Evolutionary conservation across 2,797 vertebrate species (phyloP), one percentile per base, ranked within the genome.

Genomic region (Morus bassanus): DNA sequence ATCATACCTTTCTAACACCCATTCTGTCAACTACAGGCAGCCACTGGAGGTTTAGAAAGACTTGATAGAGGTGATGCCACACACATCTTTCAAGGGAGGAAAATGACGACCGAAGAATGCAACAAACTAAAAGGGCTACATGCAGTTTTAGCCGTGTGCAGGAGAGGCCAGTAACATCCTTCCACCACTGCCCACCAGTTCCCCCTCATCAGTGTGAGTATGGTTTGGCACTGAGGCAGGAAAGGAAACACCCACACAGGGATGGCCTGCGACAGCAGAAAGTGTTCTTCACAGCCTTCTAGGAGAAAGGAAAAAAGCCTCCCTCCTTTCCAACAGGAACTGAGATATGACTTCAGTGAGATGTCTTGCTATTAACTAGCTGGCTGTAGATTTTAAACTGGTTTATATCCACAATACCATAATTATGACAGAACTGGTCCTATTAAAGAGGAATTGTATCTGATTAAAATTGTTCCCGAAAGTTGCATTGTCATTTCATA

Each of bases 211-310:
- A 63, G 16, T n/a, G 24, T 11, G 27, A 59, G 39, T 5, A 28
- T 7, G 25, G 18, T 28, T 72, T 64, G 31, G 59, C 35, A 43
- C 25, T 11, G 33, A n/a, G 45, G 41, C 18, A 50, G 13, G 45
- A 51, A 85, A 63, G 61, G 64, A 78, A 45, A 18, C 50, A 83
- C 8, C 7, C 9, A 39, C 1, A 2, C 16, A 69, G 41, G 2
- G 14, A 61, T 14, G 12, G n/a, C 15, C n/a, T 31, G 30, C 0
- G 0, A 61, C 0, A 4, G 21, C 19, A 75, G 39, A 33, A 43
- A 79, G 60, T 6, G 2, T 30, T 78, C 48, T 41, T 72, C 19
- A 37, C 0, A 2, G 21, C 22, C 53, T 82, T 64, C 31, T 8
- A n/a, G 17, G 3, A 46, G 27, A 89, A 88, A 33, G 5, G 11